Evolutionary conservation across 1,140 invertebrate species (phyloP).

Genomic region (Drosophila oshimai): DNA sequence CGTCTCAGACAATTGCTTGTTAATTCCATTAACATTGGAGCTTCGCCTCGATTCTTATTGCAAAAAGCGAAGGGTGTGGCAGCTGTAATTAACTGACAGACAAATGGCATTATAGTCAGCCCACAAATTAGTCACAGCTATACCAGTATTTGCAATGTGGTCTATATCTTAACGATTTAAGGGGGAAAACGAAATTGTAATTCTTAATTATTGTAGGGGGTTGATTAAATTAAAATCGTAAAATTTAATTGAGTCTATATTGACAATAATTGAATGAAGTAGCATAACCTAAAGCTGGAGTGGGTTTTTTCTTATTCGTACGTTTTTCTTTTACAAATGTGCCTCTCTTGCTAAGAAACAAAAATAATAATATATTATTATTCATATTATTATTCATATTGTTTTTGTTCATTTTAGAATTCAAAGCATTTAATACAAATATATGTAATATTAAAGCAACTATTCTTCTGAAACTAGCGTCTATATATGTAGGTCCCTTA

Average conservation of each 20-base stretch:
- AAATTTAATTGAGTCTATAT: neutral
- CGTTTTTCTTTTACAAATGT: too few relatives aligned
- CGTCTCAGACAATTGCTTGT: slow-evolving; percentile 15
- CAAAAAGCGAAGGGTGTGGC: neutral
- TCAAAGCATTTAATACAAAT: too few relatives aligned
- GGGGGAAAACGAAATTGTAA: neutral
- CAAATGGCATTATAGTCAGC: neutral
- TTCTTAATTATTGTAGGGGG: neutral
- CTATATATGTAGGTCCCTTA: too few relatives aligned
- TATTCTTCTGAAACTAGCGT: too few relatives aligned
- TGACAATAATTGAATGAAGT: neutral
- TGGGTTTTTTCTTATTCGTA: too few relatives aligned
- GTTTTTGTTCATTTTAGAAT: too few relatives aligned
- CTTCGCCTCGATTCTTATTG: slow-evolving; percentile 9
- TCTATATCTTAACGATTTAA: neutral
- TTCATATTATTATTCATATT: too few relatives aligned
- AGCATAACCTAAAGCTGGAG: too few relatives aligned
- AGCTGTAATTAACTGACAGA: slow-evolving; percentile 37
- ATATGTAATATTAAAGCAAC: too few relatives aligned
- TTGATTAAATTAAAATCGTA: neutral
- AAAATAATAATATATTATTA: too few relatives aligned
- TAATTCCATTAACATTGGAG: slow-evolving; percentile 35
- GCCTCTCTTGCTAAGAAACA: too few relatives aligned
- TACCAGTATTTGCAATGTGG: neutral
- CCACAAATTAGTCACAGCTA: slow-evolving; percentile 39